A percentile compares a stretch with the other conserved stretches of the same genome.
These are phyloP conservation scores for Saxidomus purpurata DNA, from an alignment of 1,140 invertebrate species.

Conservation along the genomic window DNA sequence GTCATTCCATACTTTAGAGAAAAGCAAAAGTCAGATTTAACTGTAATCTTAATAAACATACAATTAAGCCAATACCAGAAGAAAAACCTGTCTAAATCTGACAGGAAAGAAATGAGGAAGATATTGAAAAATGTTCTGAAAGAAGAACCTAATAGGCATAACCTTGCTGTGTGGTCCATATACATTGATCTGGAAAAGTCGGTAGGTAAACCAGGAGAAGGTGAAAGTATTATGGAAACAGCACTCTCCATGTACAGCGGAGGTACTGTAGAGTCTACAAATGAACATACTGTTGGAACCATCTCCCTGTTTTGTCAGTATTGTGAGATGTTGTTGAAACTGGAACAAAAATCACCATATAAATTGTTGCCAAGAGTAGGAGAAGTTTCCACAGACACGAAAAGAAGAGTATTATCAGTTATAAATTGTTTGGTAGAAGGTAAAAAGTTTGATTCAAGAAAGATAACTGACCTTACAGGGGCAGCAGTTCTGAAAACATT, in stretches of 20 bases:
- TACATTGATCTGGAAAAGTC: slow-evolving; percentile 84
- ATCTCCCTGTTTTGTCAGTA: slow-evolving; percentile 77
- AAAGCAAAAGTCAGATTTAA: slow-evolving; percentile 71
- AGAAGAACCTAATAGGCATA: slow-evolving; percentile 85
- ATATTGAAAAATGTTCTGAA: slow-evolving; percentile 85
- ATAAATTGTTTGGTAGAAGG: slow-evolving; percentile 68
- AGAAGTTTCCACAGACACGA: background rate
- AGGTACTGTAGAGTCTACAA: slow-evolving; percentile 24
- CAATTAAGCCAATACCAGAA: slow-evolving; percentile 60
- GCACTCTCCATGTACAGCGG: slow-evolving; percentile 80
- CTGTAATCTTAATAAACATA: slow-evolving; percentile 74
- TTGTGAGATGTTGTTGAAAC: slow-evolving; percentile 73
- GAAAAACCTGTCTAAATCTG: slow-evolving; percentile 34
- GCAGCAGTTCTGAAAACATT: slow-evolving; percentile 74
- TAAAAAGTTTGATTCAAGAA: slow-evolving; percentile 68
- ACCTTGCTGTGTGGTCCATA: slow-evolving; percentile 85
- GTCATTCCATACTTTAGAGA: slow-evolving; percentile 66
- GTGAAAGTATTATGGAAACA: slow-evolving; percentile 83
- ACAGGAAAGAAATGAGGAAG: slow-evolving; percentile 81
- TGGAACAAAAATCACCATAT: background rate
- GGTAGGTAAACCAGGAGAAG: slow-evolving; percentile 81
- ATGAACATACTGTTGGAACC: slow-evolving; percentile 63
- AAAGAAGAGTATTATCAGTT: slow-evolving; percentile 26
- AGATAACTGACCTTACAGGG: slow-evolving; percentile 47
- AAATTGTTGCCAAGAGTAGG: background rate